Evolutionary conservation across 2,113 vertebrate genomes (phyloP).

Genomic region (Antechinus stuartii): DNA sequence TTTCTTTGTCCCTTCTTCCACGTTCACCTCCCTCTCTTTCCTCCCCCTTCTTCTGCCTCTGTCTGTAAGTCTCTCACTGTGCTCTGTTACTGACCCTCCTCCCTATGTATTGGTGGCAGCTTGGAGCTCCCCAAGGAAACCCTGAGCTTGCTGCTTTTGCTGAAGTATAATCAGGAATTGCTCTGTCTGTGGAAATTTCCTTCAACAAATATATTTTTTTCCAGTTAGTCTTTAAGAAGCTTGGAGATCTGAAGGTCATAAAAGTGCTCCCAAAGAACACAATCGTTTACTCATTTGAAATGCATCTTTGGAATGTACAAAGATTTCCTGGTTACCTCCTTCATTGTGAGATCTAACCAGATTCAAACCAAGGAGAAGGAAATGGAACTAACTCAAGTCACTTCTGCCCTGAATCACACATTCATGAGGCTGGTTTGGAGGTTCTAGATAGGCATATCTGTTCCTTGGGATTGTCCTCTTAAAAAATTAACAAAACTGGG

Average conservation of each 20-base stretch:
- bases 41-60: neutral
- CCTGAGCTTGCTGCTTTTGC: neutral
- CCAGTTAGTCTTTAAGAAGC: slow-evolving; percentile 1
- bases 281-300: neutral
- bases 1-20: neutral
- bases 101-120: neutral
- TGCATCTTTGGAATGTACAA: neutral
- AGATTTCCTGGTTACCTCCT: neutral
- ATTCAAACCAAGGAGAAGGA: neutral
- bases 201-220: neutral
- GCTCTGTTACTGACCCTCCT: neutral
- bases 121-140: neutral
- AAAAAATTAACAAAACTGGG: neutral
- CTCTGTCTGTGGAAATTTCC: neutral
- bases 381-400: neutral
- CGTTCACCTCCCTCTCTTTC: neutral
- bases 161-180: slow-evolving; percentile 1
- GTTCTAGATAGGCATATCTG: neutral
- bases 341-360: neutral
- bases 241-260: neutral
- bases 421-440: neutral
- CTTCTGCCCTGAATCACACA: neutral
- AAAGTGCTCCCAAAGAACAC: neutral
- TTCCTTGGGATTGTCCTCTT: neutral
- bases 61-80: neutral